Evolutionary conservation across 2,888 invertebrate species (phyloP).

Genomic region (Troglohyphantes excavatus): DNA sequence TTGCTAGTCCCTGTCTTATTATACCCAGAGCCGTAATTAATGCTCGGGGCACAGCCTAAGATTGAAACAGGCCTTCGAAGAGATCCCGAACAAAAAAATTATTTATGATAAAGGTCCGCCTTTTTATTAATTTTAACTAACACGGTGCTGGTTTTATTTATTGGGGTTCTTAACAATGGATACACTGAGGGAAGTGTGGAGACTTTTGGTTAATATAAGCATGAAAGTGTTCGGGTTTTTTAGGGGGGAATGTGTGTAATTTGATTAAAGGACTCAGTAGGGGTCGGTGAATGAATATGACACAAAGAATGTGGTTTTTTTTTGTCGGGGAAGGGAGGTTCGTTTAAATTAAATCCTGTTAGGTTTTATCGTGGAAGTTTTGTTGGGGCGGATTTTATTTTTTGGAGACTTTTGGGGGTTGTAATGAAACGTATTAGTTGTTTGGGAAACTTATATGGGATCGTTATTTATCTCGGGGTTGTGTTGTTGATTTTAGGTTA

Average conservation of each 20-base stretch:
- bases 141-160: not conserved
- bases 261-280: slow-evolving; percentile 4
- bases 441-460: no score
- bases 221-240: not conserved
- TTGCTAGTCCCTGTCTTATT: not conserved
- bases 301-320: not conserved
- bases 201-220: not conserved
- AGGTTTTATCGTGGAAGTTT: not conserved
- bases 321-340: not conserved
- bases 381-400: not conserved
- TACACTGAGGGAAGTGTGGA: not conserved
- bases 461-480: no score
- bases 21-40: not conserved
- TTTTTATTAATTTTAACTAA: not conserved
- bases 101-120: not conserved
- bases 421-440: no score
- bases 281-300: not conserved
- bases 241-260: not conserved
- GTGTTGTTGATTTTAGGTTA: no score
- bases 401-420: no score
- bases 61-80: not conserved
- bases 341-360: not conserved
- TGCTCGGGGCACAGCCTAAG: not conserved
- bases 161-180: not conserved
- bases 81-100: not conserved